Conservation (phyloP, 2,113 vertebrate species). For the Anhinga rufa region DNA sequence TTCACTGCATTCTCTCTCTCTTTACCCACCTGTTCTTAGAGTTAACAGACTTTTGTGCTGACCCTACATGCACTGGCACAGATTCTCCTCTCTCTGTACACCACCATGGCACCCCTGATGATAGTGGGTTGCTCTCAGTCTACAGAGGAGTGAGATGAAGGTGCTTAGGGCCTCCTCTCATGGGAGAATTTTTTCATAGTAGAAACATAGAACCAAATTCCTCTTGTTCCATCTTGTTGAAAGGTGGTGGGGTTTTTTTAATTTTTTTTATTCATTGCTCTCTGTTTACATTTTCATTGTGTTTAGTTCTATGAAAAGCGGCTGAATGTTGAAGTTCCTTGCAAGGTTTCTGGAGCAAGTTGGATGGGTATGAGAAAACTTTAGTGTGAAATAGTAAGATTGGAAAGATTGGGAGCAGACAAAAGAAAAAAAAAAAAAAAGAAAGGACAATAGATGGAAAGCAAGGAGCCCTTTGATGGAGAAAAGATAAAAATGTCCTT, state of each 20-base stretch:
- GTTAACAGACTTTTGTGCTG: background rate
- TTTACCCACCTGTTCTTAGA: background rate
- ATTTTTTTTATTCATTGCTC: background rate
- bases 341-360: background rate
- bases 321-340: background rate
- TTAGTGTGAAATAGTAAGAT: background rate
- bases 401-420: background rate
- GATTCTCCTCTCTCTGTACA: background rate
- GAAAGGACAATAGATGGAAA: background rate
- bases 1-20: background rate
- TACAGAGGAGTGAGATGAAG: background rate
- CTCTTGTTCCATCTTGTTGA: background rate
- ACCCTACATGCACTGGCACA: background rate
- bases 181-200: background rate
- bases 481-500: background rate
- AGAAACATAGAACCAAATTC: background rate
- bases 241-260: fast-evolving
- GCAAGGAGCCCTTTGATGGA: background rate
- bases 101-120: no score
- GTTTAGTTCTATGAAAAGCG: background rate
- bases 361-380: background rate
- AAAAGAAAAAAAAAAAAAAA: background rate
- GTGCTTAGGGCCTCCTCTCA: background rate
- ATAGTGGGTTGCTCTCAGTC: background rate
- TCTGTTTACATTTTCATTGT: background rate